Conservation (phyloP, 2,888 invertebrate genomes). For the Heliconius hortense region DNA sequence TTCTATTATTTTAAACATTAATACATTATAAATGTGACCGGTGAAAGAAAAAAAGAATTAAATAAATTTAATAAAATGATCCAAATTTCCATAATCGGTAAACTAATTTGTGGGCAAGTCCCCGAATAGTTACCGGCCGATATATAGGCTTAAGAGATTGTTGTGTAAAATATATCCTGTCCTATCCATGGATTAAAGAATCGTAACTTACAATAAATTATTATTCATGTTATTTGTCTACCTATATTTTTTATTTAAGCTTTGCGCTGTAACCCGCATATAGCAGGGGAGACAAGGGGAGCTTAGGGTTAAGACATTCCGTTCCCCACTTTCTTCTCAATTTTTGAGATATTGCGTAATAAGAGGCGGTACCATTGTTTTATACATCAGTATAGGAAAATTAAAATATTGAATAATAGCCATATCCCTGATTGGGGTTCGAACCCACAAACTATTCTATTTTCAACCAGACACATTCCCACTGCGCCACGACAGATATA, state of each 20-base stretch:
- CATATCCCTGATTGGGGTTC: too few relatives aligned
- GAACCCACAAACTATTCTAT: too few relatives aligned
- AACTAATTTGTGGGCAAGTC: slow-evolving; percentile 37
- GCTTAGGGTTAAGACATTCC: neutral
- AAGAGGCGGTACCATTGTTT: too few relatives aligned
- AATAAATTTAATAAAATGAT: neutral
- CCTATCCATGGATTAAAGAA: slow-evolving; percentile 23
- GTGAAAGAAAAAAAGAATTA: neutral
- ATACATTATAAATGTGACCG: neutral
- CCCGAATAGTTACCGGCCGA: slow-evolving; percentile 33
- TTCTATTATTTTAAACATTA: neutral
- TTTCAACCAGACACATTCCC: too few relatives aligned
- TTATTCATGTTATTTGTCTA: neutral
- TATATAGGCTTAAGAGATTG: slow-evolving; percentile 37
- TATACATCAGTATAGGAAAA: too few relatives aligned
- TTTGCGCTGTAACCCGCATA: neutral
- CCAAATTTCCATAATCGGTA: slow-evolving; percentile 33
- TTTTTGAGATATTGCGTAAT: neutral
- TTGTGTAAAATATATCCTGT: slow-evolving; percentile 37
- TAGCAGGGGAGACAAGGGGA: neutral
- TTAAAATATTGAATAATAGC: too few relatives aligned
- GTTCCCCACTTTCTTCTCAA: neutral
- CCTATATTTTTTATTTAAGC: neutral
- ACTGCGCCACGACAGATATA: too few relatives aligned
- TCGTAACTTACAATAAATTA: neutral